phyloP scores from a whole-genome alignment of 2,888 invertebrate species.

The Oligia latruncula region DNA sequence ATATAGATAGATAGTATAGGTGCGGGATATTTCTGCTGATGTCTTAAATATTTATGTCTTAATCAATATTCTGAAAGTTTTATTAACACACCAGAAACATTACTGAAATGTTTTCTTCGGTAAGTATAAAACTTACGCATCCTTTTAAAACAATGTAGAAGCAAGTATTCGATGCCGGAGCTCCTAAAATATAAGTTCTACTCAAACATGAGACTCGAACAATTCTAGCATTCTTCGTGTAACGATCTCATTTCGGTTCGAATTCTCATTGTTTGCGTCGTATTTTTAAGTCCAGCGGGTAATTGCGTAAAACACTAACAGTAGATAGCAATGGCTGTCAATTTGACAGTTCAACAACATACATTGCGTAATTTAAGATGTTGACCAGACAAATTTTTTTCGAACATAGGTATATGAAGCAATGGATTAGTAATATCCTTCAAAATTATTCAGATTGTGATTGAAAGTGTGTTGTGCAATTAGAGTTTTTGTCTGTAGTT shows the following conservation, averaged over 20 bases:
- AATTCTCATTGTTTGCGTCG: not conserved
- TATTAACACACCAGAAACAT: not conserved
- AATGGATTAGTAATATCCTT: not conserved
- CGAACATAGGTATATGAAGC: not conserved
- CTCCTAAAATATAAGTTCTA: not conserved
- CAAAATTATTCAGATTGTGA: not conserved
- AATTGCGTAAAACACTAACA: no score
- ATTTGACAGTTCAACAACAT: not conserved
- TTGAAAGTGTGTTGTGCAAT: not conserved
- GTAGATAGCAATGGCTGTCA: not conserved
- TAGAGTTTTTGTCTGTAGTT: not conserved
- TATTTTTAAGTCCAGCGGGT: not conserved
- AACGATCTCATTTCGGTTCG: not conserved
- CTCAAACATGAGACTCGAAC: slow-evolving; percentile 8
- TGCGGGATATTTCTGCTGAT: not conserved
- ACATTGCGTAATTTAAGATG: not conserved
- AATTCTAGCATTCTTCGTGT: slow-evolving; percentile 13
- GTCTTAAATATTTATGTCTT: not conserved
- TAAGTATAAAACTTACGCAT: slow-evolving; percentile 1
- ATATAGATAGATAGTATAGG: not conserved
- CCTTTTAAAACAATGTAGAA: slow-evolving; percentile 19
- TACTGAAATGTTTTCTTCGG: not conserved
- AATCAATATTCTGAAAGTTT: not conserved
- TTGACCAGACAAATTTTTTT: not conserved
- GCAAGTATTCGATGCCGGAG: slow-evolving; percentile 22